A percentile compares a stretch with the other conserved stretches of the same genome.
phyloP scores from a whole-genome alignment of 2,113 vertebrate species.

The rat (Rattus norvegicus) region GRCr8 NC_086033.1:85833001-85833500 shows the following conservation, averaged over 20 bases:
- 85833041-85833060: background rate
- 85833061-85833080: background rate
- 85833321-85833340: constrained; percentile 27
- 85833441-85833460: constrained; percentile 46
- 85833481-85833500: constrained; percentile 39
- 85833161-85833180: background rate
- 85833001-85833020: background rate
- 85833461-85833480: background rate
- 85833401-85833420: background rate
- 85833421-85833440: constrained; percentile 46
- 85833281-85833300: constrained; percentile 45
- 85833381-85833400: constrained; percentile 28
- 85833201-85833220: background rate
- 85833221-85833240: background rate
- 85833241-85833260: background rate
- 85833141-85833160: background rate
- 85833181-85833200: background rate
- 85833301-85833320: constrained; percentile 18
- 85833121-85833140: background rate
- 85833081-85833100: background rate
- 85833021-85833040: background rate
- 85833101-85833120: constrained; percentile 18
- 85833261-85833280: constrained; percentile 18
- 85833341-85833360: background rate
- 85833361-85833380: constrained; percentile 43